These are phyloP conservation scores for Pedicia rivosa DNA, from an alignment of 2,888 invertebrate genomes.

Conservation along the genomic window DNA sequence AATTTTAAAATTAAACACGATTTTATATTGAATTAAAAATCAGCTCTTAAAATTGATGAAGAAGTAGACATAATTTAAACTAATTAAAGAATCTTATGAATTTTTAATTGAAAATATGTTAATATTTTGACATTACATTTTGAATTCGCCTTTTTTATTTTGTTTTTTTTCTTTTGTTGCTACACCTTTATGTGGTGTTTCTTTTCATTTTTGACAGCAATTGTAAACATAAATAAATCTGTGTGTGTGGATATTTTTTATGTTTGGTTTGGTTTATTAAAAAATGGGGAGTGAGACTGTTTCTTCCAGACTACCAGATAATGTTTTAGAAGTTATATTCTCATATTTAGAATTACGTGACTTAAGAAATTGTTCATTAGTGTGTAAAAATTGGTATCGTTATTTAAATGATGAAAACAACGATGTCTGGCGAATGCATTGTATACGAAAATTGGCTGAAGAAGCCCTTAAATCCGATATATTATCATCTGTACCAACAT, in stretches of 20 bases:
- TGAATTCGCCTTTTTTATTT: no score
- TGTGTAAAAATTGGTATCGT: slow-evolving; percentile 86
- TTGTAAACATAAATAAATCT: no score
- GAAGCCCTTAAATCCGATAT: slow-evolving; percentile 79
- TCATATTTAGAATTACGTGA: slow-evolving; percentile 79
- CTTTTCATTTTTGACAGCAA: no score
- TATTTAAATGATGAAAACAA: slow-evolving; percentile 85
- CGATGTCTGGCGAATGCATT: slow-evolving; percentile 88
- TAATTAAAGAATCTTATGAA: no score
- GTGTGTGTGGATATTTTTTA: neutral
- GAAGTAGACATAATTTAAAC: no score
- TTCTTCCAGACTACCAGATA: slow-evolving; percentile 52
- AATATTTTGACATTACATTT: no score
- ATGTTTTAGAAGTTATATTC: slow-evolving; percentile 78
- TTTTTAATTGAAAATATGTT: no score
- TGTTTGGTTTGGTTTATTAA: neutral
- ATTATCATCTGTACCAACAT: slow-evolving; percentile 72
- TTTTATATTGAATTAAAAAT: no score
- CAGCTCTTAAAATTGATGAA: no score
- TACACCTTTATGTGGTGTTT: no score
- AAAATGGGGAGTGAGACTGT: slow-evolving; percentile 43
- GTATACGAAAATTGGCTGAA: slow-evolving; percentile 71
- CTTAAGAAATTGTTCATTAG: slow-evolving; percentile 74
- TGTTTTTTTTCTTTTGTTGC: no score
- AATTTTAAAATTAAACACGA: no score